Evolutionary conservation across 1,140 invertebrate species (phyloP), one percentile per base, ranked within the genome.

Genomic region (Drosophila yakuba): DNA sequence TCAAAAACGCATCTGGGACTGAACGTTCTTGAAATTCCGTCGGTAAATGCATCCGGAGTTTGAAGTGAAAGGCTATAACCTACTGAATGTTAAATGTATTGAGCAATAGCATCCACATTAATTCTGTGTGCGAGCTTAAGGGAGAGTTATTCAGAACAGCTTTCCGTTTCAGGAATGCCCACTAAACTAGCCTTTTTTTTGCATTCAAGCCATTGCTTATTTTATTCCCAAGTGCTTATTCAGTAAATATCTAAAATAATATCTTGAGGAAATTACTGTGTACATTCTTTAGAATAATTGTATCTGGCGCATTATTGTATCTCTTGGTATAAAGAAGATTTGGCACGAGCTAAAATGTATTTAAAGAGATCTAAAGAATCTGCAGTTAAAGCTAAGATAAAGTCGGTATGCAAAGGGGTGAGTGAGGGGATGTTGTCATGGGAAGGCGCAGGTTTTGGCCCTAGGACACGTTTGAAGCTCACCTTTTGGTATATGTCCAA

Each of bases 51-150:
- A 43, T 47, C 38, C 54, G 38, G 38, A 63, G 41, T 55, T 57
- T 23, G 51, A 28, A 38, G 59, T 50, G 25, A 23, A 11, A n/a
- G 45, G 28, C 25, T 28, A n/a, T n/a, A 51, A 51, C n/a, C n/a
- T 51, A 17, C 48, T 11, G 48, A 51, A 50, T 50, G 25, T 32
- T 15, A 55, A 74, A 56, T 66, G 56, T 56, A 68, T 72, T 78
- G 66, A 83, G 68, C 64, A 78, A 88, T 76, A 79, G 88, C 78
- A 83, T 79, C 74, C 69, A 48, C 61, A 52, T n/a, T 25, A 51
- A 52, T 62, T 47, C 60, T 51, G 23, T 50, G 47, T 38, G 66
- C 54, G n/a, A 60, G 45, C 51, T 25, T 35, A 4, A 20, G 12
- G 20, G 25, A 39, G 20, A 52, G 28, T 2, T 68, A 20, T 44